A percentile compares a stretch with the other conserved stretches of the same genome.
phyloP scores from a whole-genome alignment of 2,888 invertebrate genomes.

The Drosophila testacea region DNA sequence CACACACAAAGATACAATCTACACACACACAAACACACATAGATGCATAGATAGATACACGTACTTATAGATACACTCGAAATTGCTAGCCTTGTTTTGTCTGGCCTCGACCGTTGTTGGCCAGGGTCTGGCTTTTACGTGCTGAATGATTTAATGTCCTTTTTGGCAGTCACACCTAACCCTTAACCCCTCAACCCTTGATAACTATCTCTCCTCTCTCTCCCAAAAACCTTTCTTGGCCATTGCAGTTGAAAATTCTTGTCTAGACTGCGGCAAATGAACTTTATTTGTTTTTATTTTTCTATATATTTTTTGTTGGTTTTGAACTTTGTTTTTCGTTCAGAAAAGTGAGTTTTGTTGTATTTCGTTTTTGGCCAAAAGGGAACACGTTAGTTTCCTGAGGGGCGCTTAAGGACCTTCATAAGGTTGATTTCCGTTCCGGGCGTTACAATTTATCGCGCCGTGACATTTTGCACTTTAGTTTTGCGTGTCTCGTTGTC shows the following conservation, averaged over 20 bases:
- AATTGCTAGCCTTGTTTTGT: slow-evolving; percentile 63
- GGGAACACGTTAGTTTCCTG: slow-evolving; percentile 31
- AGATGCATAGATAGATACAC: slow-evolving; percentile 13
- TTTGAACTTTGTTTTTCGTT: slow-evolving; percentile 11
- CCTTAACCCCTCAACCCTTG: slow-evolving; percentile 15
- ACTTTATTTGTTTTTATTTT: slow-evolving; percentile 45
- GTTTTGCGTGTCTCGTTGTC: slow-evolving; percentile 58
- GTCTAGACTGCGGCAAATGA: slow-evolving; percentile 80
- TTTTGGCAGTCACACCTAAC: slow-evolving; percentile 74
- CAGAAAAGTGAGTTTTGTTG: slow-evolving; percentile 72
- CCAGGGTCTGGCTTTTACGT: slow-evolving; percentile 56
- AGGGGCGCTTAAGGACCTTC: slow-evolving; percentile 65
- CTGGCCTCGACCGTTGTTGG: slow-evolving; percentile 59
- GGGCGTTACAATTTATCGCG: slow-evolving; percentile 73
- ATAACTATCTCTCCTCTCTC: slow-evolving; percentile 15
- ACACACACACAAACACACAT: slow-evolving; percentile 7
- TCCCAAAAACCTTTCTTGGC: neutral
- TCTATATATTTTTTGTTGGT: slow-evolving; percentile 25
- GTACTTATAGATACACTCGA: slow-evolving; percentile 28
- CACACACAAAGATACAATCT: slow-evolving; percentile 38
- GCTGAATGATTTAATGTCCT: slow-evolving; percentile 80
- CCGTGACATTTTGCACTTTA: slow-evolving; percentile 79
- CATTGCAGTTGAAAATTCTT: slow-evolving; percentile 70
- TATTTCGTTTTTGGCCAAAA: slow-evolving; percentile 27
- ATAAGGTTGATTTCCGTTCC: slow-evolving; percentile 47